Evolutionary conservation across 2,888 invertebrate genomes (phyloP).

Genomic region (Pristionchus maxplancki): DNA sequence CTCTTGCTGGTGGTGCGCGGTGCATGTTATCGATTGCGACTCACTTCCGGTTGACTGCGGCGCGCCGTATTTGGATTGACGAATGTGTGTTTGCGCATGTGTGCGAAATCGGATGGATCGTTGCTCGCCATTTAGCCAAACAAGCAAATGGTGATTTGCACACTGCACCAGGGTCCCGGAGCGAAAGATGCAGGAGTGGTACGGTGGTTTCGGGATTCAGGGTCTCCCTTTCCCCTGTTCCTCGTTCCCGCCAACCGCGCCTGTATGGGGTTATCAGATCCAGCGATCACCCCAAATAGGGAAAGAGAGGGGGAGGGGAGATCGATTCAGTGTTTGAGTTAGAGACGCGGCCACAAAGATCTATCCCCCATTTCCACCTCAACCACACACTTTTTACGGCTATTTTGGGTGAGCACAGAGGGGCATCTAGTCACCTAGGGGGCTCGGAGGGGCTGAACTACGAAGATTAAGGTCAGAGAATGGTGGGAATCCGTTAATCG

Average conservation of each 20-base stretch:
- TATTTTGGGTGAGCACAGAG: neutral
- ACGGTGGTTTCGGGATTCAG: neutral
- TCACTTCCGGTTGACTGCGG: neutral
- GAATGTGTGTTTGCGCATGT: constrained; percentile 6
- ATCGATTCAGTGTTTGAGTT: constrained; percentile 44
- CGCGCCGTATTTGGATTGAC: too few species aligned
- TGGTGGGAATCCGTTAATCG: neutral
- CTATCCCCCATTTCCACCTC: neutral
- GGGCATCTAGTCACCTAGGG: neutral
- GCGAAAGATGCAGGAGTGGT: neutral
- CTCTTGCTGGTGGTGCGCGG: neutral
- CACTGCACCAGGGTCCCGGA: neutral
- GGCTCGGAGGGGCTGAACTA: neutral
- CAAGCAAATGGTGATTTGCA: neutral
- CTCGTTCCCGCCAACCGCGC: neutral
- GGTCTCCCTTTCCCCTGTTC: neutral
- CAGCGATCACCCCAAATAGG: neutral
- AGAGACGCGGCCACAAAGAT: constrained; percentile 3
- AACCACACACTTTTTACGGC: constrained; percentile 9
- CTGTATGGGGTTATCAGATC: neutral
- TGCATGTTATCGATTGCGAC: neutral
- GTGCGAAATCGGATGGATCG: neutral
- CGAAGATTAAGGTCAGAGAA: neutral
- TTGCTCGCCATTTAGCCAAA: neutral
- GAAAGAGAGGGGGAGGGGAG: neutral